Evolutionary conservation across 2,113 vertebrate genomes (phyloP).

Genomic region (Orientallactaga bullata): DNA sequence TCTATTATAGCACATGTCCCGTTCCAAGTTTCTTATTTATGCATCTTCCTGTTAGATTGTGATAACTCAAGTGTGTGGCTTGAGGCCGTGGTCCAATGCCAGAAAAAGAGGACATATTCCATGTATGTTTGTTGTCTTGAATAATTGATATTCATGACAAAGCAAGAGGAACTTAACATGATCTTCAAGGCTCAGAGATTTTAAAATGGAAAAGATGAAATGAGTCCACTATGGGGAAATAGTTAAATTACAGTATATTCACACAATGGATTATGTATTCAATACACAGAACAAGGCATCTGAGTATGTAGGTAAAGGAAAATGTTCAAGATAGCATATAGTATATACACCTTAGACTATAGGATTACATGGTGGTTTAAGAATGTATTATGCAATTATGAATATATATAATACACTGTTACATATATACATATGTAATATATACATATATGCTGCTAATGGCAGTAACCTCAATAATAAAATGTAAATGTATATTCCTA

Average conservation of each 20-base stretch:
- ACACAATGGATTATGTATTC: not conserved
- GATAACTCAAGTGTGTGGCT: not conserved
- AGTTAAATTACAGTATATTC: not conserved
- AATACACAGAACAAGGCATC: conserved; percentile 7
- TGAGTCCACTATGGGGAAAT: conserved; percentile 27
- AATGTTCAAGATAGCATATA: not conserved
- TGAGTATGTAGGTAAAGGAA: not conserved
- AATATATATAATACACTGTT: not conserved
- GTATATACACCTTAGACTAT: not conserved
- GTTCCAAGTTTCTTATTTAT: not conserved
- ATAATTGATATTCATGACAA: conserved; percentile 59
- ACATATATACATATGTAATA: not conserved
- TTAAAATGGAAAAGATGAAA: conserved; percentile 54
- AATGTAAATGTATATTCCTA: conserved; percentile 23
- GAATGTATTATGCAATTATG: not conserved
- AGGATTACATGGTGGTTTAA: not conserved
- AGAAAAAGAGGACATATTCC: not conserved
- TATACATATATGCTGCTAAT: not conserved
- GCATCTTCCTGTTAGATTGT: not conserved
- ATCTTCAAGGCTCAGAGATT: not conserved
- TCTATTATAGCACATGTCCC: not conserved
- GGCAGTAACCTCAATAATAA: conserved; percentile 12
- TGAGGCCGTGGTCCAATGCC: not conserved
- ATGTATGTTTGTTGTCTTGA: not conserved
- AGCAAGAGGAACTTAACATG: not conserved